Conservation (phyloP, 2,113 vertebrate genomes). For the Plotosus lineatus region DNA sequence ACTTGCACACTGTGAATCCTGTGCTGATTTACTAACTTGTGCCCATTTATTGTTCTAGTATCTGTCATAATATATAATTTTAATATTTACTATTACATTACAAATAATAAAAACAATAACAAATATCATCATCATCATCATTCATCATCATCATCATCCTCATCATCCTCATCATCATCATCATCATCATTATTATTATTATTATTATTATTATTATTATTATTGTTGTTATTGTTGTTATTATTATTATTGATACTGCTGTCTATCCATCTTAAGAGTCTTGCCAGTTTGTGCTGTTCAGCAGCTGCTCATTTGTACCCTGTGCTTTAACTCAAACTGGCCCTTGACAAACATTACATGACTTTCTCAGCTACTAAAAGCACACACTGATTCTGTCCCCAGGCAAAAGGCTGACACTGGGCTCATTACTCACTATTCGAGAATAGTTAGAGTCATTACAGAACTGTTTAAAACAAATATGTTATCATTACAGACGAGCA, state of each 20-base stretch:
- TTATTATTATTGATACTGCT: not conserved
- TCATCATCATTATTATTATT: not conserved
- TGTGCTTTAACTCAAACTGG: not conserved
- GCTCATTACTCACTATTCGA: not conserved
- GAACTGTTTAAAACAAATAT: not conserved
- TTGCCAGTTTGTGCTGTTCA: not conserved
- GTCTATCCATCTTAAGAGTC: not conserved
- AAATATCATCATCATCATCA: too few relatives aligned
- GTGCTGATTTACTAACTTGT: not conserved
- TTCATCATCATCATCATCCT: too few relatives aligned
- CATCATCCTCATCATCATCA: not conserved
- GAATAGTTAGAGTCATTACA: not conserved
- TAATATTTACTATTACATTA: too few relatives aligned
- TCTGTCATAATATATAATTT: not conserved
- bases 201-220: not conserved
- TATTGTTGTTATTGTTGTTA: not conserved
- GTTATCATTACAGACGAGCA: not conserved
- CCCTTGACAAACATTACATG: not conserved
- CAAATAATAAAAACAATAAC: too few relatives aligned
- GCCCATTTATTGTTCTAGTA: not conserved
- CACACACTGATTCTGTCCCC: not conserved
- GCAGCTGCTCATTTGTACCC: not conserved
- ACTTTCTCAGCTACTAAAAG: not conserved
- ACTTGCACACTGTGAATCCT: not conserved
- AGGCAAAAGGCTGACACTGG: not conserved